Evolutionary conservation across 2,888 invertebrate genomes (phyloP).

Genomic region (Athetis lepigone): DNA sequence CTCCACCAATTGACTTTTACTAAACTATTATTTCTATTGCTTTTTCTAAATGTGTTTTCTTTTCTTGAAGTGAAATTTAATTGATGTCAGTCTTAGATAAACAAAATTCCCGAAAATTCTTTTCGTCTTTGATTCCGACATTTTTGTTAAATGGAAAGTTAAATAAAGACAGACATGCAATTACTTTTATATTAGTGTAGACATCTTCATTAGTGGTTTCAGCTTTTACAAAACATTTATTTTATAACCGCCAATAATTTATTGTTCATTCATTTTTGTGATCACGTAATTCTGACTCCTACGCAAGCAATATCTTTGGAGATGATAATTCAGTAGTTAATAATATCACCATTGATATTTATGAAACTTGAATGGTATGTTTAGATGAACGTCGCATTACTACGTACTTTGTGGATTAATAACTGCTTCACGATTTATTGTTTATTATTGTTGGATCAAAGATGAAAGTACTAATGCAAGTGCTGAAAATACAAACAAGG

Average conservation of each 20-base stretch:
- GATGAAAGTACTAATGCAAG: neutral
- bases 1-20: too few relatives aligned
- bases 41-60: neutral
- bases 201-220: conserved; percentile 27
- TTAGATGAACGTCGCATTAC: conserved; percentile 4
- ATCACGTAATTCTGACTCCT: conserved; percentile 18
- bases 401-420: conserved; percentile 27
- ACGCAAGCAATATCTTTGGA: conserved; percentile 20
- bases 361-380: conserved; percentile 37
- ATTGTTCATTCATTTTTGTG: conserved; percentile 31
- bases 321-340: conserved; percentile 36
- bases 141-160: conserved; percentile 4
- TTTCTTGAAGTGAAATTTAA: neutral
- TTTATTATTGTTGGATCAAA: conserved; percentile 24
- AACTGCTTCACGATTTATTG: conserved; percentile 6
- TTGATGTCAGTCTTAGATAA: conserved; percentile 15
- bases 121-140: conserved; percentile 10
- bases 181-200: conserved; percentile 3
- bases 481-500: neutral
- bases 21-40: neutral
- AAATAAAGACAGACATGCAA: conserved; percentile 1
- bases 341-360: conserved; percentile 45
- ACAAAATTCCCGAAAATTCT: conserved; percentile 26
- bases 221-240: conserved; percentile 21
- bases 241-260: conserved; percentile 15